A percentile compares a stretch with the other conserved stretches of the same genome.
These are phyloP conservation scores for Pardosa pseudoannulata DNA, from an alignment of 2,888 invertebrate species.

Conservation along the genomic window DNA sequence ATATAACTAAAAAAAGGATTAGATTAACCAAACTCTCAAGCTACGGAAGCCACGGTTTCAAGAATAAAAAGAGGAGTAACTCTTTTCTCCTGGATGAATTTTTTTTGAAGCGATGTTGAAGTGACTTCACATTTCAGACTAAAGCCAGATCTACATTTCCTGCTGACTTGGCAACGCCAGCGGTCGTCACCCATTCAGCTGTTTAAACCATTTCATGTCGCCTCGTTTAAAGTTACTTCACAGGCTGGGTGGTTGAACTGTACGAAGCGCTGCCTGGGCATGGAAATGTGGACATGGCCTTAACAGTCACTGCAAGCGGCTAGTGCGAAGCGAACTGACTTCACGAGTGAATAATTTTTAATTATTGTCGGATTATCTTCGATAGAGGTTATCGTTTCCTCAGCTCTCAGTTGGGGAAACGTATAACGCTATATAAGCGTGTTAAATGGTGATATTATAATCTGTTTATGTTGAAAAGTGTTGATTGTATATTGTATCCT, in stretches of 20 bases:
- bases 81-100: not conserved
- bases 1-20: slow-evolving; percentile 39
- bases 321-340: not conserved
- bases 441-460: slow-evolving; percentile 66
- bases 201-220: not conserved
- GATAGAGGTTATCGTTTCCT: not conserved
- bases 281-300: not conserved
- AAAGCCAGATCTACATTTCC: not conserved
- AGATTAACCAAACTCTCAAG: slow-evolving; percentile 52
- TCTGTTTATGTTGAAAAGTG: slow-evolving; percentile 67
- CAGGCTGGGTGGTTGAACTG: not conserved
- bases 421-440: slow-evolving; percentile 11
- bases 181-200: not conserved
- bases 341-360: slow-evolving; percentile 7
- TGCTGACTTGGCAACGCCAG: not conserved
- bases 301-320: not conserved
- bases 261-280: not conserved
- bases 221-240: not conserved
- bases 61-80: not conserved
- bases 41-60: slow-evolving; percentile 25
- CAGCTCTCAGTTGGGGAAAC: not conserved
- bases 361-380: slow-evolving; percentile 17
- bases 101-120: not conserved
- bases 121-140: not conserved
- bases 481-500: slow-evolving; percentile 70